Percentiles rank a stretch among this genome's conserved stretches.
Conservation (phyloP, 2,797 vertebrate genomes). For the Myoxocephalus aenaeus region DNA sequence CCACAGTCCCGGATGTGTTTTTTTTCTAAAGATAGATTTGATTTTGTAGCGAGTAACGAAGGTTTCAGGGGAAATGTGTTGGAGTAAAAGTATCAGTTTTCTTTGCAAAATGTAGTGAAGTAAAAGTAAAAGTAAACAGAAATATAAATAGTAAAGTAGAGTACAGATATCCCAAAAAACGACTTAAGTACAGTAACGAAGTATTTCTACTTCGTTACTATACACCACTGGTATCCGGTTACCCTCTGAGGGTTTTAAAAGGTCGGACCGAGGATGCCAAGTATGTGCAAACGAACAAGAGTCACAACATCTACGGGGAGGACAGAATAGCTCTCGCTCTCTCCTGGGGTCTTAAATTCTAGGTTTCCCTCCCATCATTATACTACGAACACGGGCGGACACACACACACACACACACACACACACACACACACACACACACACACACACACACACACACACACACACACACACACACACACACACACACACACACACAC, state of each 20-base stretch:
- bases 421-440: slow-evolving; percentile 21
- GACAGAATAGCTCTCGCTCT: slow-evolving; percentile 28
- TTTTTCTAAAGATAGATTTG: too few relatives aligned
- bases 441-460: slow-evolving; percentile 14
- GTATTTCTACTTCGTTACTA: too few relatives aligned
- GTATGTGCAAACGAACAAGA: slow-evolving; percentile 20
- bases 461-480: slow-evolving; percentile 29
- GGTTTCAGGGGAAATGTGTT: too few relatives aligned
- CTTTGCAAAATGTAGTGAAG: too few relatives aligned
- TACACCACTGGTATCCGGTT: neutral
- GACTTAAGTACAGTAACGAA: too few relatives aligned
- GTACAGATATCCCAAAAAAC: too few relatives aligned
- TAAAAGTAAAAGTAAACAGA: too few relatives aligned
- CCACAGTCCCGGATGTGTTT: too few relatives aligned
- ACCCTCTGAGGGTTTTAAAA: slow-evolving; percentile 4
- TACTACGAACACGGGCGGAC: neutral
- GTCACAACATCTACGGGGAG: slow-evolving; percentile 6
- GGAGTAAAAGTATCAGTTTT: too few relatives aligned
- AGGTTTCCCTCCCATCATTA: slow-evolving; percentile 64
- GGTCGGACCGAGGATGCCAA: slow-evolving; percentile 26
- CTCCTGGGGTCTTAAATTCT: slow-evolving; percentile 58
- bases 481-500: slow-evolving; percentile 30
- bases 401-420: slow-evolving; percentile 27
- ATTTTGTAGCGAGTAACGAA: too few relatives aligned
- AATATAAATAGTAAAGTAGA: too few relatives aligned